A percentile compares a stretch with the other conserved stretches of the same genome.
Evolutionary conservation across 2,113 vertebrate species (phyloP).

Genomic region (Felis catus): F.catus_Fca126_mat1.0 CM031422.1:11877501-11878000

Average conservation of each 20-base stretch:
- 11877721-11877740: background rate
- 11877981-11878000: background rate
- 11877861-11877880: conserved; percentile 59
- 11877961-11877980: background rate
- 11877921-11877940: background rate
- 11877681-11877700: background rate
- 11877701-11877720: background rate
- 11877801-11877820: background rate
- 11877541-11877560: background rate
- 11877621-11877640: background rate
- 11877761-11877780: conserved; percentile 30
- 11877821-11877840: background rate
- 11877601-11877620: background rate
- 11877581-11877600: background rate
- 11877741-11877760: background rate
- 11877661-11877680: background rate
- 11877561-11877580: background rate
- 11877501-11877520: background rate
- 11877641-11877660: background rate
- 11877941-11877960: background rate
- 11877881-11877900: conserved; percentile 35
- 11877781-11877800: background rate
- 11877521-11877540: background rate
- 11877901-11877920: conserved; percentile 42
- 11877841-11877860: background rate